These are phyloP conservation scores for Metacarcinus magister DNA, from an alignment of 2,888 invertebrate genomes.

Conservation along the genomic window DNA sequence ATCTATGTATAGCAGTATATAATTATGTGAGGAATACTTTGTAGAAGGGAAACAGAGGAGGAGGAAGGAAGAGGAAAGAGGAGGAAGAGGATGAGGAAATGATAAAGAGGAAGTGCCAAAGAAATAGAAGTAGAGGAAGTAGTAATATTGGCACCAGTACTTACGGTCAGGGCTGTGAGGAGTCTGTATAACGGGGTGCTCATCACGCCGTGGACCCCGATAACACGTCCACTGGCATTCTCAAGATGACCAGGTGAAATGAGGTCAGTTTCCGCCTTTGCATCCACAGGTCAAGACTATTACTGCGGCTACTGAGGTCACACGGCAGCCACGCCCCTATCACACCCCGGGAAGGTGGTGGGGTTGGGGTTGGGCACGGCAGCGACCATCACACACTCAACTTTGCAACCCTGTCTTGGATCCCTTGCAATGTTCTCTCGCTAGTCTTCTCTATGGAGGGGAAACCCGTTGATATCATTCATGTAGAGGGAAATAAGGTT, in stretches of 20 bases:
- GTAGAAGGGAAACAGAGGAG: not conserved
- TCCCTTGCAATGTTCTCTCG: too few relatives aligned
- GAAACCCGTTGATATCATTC: not conserved
- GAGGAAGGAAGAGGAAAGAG: not conserved
- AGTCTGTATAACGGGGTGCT: slow-evolving; percentile 71
- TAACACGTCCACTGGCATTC: slow-evolving; percentile 69
- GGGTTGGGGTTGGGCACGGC: not conserved
- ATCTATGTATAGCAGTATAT: not conserved
- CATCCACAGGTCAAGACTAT: not conserved
- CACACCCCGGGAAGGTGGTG: not conserved
- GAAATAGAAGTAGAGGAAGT: too few relatives aligned
- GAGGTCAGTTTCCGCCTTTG: not conserved
- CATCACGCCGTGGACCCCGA: slow-evolving; percentile 68
- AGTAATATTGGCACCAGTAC: not conserved
- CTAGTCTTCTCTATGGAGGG: too few relatives aligned
- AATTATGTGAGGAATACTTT: not conserved
- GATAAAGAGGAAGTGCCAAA: too few relatives aligned
- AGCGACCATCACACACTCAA: not conserved
- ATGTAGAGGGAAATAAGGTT: not conserved
- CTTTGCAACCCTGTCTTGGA: not conserved
- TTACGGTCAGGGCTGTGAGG: slow-evolving; percentile 65
- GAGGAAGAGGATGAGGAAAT: not conserved
- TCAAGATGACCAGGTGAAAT: slow-evolving; percentile 17
- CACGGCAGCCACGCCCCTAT: not conserved
- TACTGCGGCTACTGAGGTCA: not conserved